phyloP scores from a whole-genome alignment of 92 coral and sea anemone species.

The Parazoanthus atlanticus region DNA sequence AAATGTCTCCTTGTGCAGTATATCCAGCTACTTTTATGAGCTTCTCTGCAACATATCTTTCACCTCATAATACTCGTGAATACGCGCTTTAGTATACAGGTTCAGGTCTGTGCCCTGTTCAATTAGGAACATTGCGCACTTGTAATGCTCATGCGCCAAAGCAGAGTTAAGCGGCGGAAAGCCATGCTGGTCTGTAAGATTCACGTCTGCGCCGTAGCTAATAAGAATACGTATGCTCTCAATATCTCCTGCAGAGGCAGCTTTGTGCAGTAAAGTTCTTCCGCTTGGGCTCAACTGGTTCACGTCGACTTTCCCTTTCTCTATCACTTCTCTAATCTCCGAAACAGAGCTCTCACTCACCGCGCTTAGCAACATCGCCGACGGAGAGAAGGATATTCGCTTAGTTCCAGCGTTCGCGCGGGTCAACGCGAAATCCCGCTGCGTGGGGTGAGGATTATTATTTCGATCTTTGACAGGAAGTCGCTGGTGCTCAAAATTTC shows the following conservation, averaged over 20 bases:
- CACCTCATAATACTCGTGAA: conserved; percentile 67
- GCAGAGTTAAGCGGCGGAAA: conserved; percentile 82
- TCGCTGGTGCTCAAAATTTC: conserved; percentile 59
- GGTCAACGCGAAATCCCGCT: not conserved
- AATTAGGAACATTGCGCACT: conserved; percentile 76
- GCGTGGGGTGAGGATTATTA: conserved; percentile 28
- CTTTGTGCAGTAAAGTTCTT: conserved; percentile 84
- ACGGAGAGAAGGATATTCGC: conserved; percentile 79
- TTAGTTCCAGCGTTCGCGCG: conserved; percentile 35
- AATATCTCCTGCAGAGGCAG: conserved; percentile 79
- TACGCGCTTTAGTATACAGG: conserved; percentile 71
- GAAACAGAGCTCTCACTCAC: conserved; percentile 78
- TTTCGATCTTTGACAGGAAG: conserved; percentile 50
- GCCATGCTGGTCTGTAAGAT: conserved; percentile 76
- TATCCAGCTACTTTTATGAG: too few relatives aligned
- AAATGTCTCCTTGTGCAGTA: too few relatives aligned
- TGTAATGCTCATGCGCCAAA: conserved; percentile 68
- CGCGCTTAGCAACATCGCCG: conserved; percentile 83
- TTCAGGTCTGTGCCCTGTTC: conserved; percentile 82
- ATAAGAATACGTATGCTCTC: conserved; percentile 84
- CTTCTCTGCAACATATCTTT: conserved; percentile 52
- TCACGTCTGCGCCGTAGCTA: conserved; percentile 79
- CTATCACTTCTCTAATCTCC: conserved; percentile 80
- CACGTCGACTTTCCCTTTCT: conserved; percentile 77
- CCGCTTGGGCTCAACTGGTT: conserved; percentile 89